Conservation (phyloP, 2,888 invertebrate species). For the Encarsia formosa region DNA sequence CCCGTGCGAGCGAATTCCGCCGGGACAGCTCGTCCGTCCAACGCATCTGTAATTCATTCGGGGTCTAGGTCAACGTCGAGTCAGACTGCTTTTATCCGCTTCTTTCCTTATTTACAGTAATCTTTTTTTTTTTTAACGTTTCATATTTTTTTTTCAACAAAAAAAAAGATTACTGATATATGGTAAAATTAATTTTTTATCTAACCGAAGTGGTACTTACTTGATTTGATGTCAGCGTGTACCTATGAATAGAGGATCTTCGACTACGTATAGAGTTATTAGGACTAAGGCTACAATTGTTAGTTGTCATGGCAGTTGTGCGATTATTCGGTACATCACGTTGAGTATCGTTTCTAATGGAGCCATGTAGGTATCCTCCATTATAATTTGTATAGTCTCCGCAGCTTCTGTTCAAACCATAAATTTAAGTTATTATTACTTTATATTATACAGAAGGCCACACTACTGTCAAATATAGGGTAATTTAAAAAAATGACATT, state of each 20-base stretch:
- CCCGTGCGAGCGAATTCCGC: conserved; percentile 48
- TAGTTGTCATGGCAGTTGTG: conserved; percentile 55
- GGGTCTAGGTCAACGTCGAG: too few species aligned
- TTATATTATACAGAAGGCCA: too few species aligned
- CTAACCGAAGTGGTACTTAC: conserved; percentile 28
- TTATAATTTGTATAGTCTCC: conserved; percentile 64
- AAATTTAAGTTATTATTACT: not conserved
- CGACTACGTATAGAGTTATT: conserved; percentile 66
- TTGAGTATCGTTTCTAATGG: conserved; percentile 74
- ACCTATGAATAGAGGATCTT: conserved; percentile 37
- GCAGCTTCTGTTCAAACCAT: conserved; percentile 54
- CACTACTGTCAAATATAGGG: too few species aligned
- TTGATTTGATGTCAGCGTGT: conserved; percentile 41
- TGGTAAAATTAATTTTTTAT: too few species aligned
- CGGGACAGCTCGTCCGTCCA: conserved; percentile 47
- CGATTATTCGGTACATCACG: conserved; percentile 66
- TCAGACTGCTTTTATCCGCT: too few species aligned
- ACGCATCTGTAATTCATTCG: conserved; percentile 51
- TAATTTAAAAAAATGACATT: too few species aligned
- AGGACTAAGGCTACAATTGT: conserved; percentile 62
- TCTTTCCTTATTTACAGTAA: too few species aligned
- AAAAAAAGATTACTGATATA: too few species aligned
- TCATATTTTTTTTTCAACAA: too few species aligned
- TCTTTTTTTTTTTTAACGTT: too few species aligned
- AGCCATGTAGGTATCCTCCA: conserved; percentile 43